Conservation (phyloP, 2,113 vertebrate species). For the Lycaon pictus region DNA sequence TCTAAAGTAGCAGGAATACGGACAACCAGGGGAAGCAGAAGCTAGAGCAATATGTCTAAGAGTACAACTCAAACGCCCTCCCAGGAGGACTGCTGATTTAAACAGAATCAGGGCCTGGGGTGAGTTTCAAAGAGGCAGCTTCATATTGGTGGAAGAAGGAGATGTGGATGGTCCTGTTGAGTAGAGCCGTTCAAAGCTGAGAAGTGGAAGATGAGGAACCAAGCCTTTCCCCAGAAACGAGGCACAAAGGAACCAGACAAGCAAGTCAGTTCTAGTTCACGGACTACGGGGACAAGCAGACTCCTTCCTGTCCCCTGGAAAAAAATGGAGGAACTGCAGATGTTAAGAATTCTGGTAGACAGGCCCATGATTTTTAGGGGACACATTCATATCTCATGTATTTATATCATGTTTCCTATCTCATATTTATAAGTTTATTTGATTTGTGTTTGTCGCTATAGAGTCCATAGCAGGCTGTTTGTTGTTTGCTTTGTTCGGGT, state of each 20-base stretch:
- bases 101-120: not conserved
- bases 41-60: too few relatives aligned
- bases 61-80: not conserved
- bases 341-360: not conserved
- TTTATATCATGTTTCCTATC: not conserved
- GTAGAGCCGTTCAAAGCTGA: not conserved
- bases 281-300: not conserved
- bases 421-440: not conserved
- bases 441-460: not conserved
- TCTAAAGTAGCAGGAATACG: not conserved
- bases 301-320: not conserved
- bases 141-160: not conserved
- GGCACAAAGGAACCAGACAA: not conserved
- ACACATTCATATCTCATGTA: not conserved
- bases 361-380: not conserved
- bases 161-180: not conserved
- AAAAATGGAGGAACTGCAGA: not conserved
- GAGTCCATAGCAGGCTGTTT: not conserved
- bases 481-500: not conserved
- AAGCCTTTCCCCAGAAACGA: not conserved
- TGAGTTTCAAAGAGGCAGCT: not conserved
- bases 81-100: not conserved
- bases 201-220: not conserved
- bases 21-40: not conserved
- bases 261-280: not conserved